Conservation (phyloP, 2,113 vertebrate genomes). For the Clarias macrocephalus region DNA sequence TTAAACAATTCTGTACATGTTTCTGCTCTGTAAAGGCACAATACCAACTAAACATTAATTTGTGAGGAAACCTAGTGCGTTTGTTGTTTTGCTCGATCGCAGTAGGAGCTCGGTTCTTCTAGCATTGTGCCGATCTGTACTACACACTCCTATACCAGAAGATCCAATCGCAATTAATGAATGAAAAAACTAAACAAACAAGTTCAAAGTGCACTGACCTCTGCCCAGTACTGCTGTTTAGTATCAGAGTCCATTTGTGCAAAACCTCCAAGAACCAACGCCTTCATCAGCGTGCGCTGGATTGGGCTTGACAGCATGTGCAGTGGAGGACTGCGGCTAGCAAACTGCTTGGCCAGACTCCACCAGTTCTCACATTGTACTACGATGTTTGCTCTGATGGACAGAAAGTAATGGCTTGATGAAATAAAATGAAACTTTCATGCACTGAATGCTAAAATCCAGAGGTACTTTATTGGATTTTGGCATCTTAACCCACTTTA, state of each 20-base stretch:
- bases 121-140: not conserved
- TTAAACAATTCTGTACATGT: not conserved
- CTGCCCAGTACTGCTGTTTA: constrained; percentile 98
- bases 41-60: not conserved
- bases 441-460: not conserved
- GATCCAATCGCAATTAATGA: not conserved
- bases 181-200: not conserved
- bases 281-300: constrained; percentile 95
- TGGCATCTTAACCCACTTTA: not conserved
- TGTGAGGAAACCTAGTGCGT: not conserved
- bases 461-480: not conserved
- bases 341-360: constrained; percentile 97
- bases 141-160: not conserved
- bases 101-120: not conserved
- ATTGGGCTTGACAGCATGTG: constrained; percentile 93
- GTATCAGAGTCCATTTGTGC: constrained; percentile 97
- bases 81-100: not conserved
- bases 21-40: not conserved
- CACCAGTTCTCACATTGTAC: constrained; percentile 99
- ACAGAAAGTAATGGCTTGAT: not conserved
- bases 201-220: constrained; percentile 74
- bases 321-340: constrained; percentile 90
- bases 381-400: constrained; percentile 89
- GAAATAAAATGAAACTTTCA: not conserved
- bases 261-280: constrained; percentile 94